Percentiles rank a stretch among this genome's conserved stretches.
Evolutionary conservation across 2,888 invertebrate genomes (phyloP).

Genomic region (Hydroisotoma schaefferi): DNA sequence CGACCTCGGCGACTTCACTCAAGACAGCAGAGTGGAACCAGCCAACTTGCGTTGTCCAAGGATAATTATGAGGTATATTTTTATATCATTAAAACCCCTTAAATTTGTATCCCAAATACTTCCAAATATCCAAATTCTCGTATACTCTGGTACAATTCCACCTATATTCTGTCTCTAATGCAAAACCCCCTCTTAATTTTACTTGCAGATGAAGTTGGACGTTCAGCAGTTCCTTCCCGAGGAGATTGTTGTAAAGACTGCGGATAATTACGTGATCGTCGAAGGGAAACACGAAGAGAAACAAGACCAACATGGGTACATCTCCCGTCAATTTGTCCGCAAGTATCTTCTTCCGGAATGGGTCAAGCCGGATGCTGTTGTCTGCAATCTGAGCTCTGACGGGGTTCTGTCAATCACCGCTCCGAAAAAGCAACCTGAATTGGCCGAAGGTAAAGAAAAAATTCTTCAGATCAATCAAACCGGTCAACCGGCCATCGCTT

Average conservation of each 20-base stretch:
- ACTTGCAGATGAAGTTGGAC: constrained; percentile 48
- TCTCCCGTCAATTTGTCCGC: constrained; percentile 50
- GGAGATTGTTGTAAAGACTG: constrained; percentile 51
- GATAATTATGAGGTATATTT: constrained; percentile 36
- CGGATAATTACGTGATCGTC: constrained; percentile 50
- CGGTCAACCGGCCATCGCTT: constrained; percentile 24
- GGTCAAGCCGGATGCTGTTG: constrained; percentile 50
- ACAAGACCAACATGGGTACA: constrained; percentile 35
- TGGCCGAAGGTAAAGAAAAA: constrained; percentile 8
- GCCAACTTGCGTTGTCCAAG: constrained; percentile 32
- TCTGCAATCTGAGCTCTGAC: constrained; percentile 50
- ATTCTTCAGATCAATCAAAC: constrained; percentile 34
- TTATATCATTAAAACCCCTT: background rate
- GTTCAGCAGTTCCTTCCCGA: constrained; percentile 51
- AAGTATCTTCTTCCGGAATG: constrained; percentile 51
- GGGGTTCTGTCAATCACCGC: constrained; percentile 51
- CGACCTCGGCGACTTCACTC: constrained; percentile 28
- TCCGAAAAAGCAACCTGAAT: constrained; percentile 17
- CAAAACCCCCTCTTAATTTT: background rate
- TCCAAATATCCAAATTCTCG: background rate
- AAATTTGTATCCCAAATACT: background rate
- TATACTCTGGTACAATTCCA: background rate
- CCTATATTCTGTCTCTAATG: background rate
- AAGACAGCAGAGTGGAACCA: constrained; percentile 28
- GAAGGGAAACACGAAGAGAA: constrained; percentile 51